These are phyloP conservation scores for Psylliodes chrysocephalus DNA, from an alignment of 2,888 invertebrate genomes.

Conservation along the genomic window DNA sequence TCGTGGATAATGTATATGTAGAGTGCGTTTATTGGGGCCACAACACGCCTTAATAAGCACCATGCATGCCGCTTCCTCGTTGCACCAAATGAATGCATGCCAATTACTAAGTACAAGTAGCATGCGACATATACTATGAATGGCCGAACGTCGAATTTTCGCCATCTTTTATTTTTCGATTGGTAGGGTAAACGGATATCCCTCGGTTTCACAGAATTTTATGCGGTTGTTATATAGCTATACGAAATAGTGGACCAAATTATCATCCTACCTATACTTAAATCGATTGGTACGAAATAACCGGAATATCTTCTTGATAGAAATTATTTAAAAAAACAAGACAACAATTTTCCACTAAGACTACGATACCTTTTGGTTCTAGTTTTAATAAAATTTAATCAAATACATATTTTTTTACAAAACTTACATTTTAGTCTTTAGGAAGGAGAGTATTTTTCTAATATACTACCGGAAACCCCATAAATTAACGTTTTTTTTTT, in stretches of 20 bases:
- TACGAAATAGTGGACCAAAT: no score
- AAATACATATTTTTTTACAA: no score
- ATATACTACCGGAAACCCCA: no score
- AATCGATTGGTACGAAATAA: no score
- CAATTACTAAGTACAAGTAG: constrained; percentile 43
- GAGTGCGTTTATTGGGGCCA: constrained; percentile 58
- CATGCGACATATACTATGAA: constrained; percentile 42
- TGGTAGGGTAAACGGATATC: constrained; percentile 16
- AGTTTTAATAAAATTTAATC: no score
- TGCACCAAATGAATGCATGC: constrained; percentile 55
- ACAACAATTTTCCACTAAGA: no score
- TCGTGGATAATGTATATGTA: constrained; percentile 56
- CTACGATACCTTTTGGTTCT: no score
- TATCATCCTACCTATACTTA: neutral
- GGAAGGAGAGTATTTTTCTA: no score
- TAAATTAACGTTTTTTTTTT: no score
- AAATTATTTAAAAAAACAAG: no score
- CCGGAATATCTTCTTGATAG: no score
- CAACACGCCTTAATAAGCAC: constrained; percentile 61
- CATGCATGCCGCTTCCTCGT: constrained; percentile 57
- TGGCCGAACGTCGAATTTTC: constrained; percentile 30
- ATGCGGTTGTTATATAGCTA: neutral
- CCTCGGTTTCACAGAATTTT: constrained; percentile 1
- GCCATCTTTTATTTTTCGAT: constrained; percentile 29
- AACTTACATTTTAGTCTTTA: no score